Base-by-base conservation (phyloP, 2,797 vertebrate species). In the Chelonia mydas region DNA sequence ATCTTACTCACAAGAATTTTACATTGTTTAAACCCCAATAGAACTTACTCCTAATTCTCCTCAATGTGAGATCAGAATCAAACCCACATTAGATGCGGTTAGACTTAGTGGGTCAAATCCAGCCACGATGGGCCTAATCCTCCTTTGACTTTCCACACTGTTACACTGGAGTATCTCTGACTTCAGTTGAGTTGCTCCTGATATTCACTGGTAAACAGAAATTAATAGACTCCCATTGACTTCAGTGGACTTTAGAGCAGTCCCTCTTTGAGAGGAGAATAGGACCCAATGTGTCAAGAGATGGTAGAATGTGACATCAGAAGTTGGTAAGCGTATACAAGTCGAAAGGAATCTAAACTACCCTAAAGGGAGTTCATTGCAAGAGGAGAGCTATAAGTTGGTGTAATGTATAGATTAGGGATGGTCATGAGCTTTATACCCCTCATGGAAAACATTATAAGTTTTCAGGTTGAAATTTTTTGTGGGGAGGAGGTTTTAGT, bases 241-340 rank as follows among this genome's bases (percentile, higher is more conserved):
- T 19, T 81, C 28, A 41, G 1, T 49, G 55, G 23, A 6, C 8
- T 81, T 61, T 33, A 57, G 3, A 55, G 31, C 16, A 81, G 23
- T 41, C 28, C 37, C 13, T 78, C 33, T 90, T 50, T 41, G 4
- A 77, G 19, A 23, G 87, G 8, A 72, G 1, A 21, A 49, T 41
- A 81, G 90, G 87, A 87, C 11, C 10, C 65, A 74, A 72, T 1
- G 1, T n/a, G 9, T 41, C 8, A 87, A 68, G 89, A 84, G 8
- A 41, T 68, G 45, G 28, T 68, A 33, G 0, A 1, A 23, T 27
- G 23, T 23, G 16, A 13, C 76, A 21, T 2, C 19, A 84, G 21
- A 41, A 65, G 21, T 76, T 50, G 9, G 10, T 65, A 50, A 81
- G 17, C 8, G n/a, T n/a, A 37, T 17, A 45, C 13, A 3, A 81